phyloP scores from a whole-genome alignment of 2,888 invertebrate species.

The Aplocera efformata region DNA sequence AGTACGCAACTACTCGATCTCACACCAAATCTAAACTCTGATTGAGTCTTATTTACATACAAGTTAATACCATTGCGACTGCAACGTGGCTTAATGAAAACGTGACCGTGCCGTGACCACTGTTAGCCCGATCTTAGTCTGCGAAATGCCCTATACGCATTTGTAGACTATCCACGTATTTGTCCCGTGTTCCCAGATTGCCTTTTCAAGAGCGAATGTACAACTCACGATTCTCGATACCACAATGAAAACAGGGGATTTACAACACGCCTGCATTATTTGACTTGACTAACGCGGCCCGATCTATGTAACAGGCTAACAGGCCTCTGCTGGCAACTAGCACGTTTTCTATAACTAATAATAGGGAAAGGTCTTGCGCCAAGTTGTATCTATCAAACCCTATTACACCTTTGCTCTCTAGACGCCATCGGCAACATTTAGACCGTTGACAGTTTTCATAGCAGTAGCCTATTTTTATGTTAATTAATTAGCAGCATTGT shows the following conservation, averaged over 20 bases:
- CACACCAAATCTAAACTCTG: constrained; percentile 36
- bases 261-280: constrained; percentile 53
- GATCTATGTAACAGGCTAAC: constrained; percentile 33
- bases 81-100: constrained; percentile 28
- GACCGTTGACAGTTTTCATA: constrained; percentile 9
- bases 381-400: constrained; percentile 30
- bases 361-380: constrained; percentile 37
- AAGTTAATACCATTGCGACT: constrained; percentile 20
- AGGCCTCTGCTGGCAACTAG: constrained; percentile 35
- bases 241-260: constrained; percentile 59
- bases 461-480: too few relatives aligned
- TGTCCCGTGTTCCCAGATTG: constrained; percentile 41
- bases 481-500: too few relatives aligned
- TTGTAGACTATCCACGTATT: constrained; percentile 36
- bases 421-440: constrained; percentile 12
- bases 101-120: constrained; percentile 35
- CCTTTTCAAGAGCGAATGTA: constrained; percentile 54
- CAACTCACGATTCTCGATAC: constrained; percentile 59
- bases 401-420: constrained; percentile 32
- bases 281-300: constrained; percentile 47
- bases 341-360: constrained; percentile 35
- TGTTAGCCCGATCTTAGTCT: constrained; percentile 38
- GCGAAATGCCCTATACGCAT: constrained; percentile 20
- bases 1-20: constrained; percentile 46
- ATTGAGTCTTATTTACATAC: constrained; percentile 33